phyloP scores from a whole-genome alignment of 2,113 vertebrate genomes.

The Neotoma lepida region DNA sequence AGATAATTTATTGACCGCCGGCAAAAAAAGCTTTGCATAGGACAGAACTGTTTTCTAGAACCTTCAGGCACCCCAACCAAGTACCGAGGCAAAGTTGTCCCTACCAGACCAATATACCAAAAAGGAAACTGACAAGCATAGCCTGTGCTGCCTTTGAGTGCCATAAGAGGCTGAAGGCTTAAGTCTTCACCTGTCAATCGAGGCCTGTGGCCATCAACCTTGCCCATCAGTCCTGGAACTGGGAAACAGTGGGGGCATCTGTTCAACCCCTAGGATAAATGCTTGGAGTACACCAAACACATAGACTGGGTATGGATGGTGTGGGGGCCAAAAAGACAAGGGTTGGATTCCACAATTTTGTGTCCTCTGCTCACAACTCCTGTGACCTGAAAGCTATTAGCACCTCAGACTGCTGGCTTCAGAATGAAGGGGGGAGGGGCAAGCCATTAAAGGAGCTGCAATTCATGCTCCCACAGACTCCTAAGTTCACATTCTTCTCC shows the following conservation, averaged over 20 bases:
- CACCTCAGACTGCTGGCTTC: not conserved
- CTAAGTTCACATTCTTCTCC: not conserved
- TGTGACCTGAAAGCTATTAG: not conserved
- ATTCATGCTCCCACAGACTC: not conserved
- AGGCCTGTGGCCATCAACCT: not conserved
- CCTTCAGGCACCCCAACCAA: not conserved
- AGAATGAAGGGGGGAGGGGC: not conserved
- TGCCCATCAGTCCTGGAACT: not conserved
- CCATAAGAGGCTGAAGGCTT: not conserved
- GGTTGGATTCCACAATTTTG: not conserved
- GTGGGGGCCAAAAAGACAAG: not conserved
- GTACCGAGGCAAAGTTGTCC: not conserved
- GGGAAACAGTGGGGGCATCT: not conserved
- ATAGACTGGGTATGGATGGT: fast-evolving
- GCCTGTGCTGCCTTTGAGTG: not conserved
- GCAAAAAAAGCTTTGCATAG: not conserved
- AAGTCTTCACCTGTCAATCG: not conserved
- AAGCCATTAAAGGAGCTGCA: not conserved
- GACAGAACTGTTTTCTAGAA: conserved; percentile 48
- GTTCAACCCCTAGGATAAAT: not conserved
- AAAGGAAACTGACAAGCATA: not conserved
- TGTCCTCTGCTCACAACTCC: not conserved
- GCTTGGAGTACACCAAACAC: not conserved
- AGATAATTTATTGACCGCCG: not conserved
- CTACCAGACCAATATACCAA: not conserved